A percentile compares a stretch with the other conserved stretches of the same genome.
phyloP scores from a whole-genome alignment of 2,888 invertebrate genomes.

The Philereme transversata region DNA sequence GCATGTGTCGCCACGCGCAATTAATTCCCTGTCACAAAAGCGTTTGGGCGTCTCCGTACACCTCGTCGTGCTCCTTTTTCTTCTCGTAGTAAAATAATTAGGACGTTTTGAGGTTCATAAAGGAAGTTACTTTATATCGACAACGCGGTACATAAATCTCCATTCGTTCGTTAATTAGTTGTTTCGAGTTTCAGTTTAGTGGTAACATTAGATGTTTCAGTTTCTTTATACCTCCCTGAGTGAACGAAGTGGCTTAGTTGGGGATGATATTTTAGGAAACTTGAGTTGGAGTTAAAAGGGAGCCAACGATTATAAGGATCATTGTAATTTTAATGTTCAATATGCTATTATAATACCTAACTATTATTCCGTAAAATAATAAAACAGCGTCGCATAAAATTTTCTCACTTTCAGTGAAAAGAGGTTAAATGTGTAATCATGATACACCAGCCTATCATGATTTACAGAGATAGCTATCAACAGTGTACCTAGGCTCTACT shows the following conservation, averaged over 20 bases:
- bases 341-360: not conserved
- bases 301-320: not conserved
- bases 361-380: not conserved
- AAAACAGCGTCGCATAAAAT: not conserved
- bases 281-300: not conserved
- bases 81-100: slow-evolving; percentile 79
- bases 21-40: slow-evolving; percentile 83
- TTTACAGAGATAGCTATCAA: slow-evolving; percentile 24
- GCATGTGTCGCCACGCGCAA: slow-evolving; percentile 81
- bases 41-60: slow-evolving; percentile 81
- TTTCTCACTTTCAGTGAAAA: not conserved
- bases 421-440: slow-evolving; percentile 1
- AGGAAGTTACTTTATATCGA: slow-evolving; percentile 83
- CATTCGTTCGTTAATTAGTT: slow-evolving; percentile 78
- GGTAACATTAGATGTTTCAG: slow-evolving; percentile 47
- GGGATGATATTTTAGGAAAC: slow-evolving; percentile 11
- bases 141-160: slow-evolving; percentile 82
- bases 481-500: slow-evolving; percentile 36
- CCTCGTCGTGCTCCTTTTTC: slow-evolving; percentile 77
- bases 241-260: slow-evolving; percentile 3
- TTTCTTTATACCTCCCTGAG: slow-evolving; percentile 26
- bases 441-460: slow-evolving; percentile 8
- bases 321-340: no score
- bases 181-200: slow-evolving; percentile 56
- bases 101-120: slow-evolving; percentile 84